Conservation (phyloP, 2,113 vertebrate species). For the Cairina moschata region DNA sequence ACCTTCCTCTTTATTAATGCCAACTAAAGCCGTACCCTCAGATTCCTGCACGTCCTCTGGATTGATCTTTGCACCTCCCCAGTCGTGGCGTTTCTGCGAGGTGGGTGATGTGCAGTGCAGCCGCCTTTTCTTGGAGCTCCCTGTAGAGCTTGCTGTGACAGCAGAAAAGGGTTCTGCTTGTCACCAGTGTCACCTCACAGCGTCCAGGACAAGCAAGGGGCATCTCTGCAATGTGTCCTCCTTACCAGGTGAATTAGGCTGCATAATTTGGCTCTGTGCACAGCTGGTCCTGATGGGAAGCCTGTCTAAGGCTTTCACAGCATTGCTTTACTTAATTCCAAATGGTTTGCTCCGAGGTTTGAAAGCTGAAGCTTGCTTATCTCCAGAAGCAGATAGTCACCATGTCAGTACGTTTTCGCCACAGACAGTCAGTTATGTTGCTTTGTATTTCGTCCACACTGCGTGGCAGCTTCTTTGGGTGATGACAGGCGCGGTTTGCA, state of each 20-base stretch:
- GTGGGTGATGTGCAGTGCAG: no score
- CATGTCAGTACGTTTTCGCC: background rate
- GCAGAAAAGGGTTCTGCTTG: background rate
- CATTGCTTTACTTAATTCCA: background rate
- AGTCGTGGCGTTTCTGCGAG: background rate
- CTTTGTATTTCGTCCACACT: background rate
- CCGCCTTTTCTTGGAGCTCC: background rate
- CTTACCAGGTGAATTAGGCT: background rate
- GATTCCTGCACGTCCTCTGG: background rate
- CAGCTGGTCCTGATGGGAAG: background rate
- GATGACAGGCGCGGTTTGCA: background rate
- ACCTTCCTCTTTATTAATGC: background rate
- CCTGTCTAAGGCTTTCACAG: background rate
- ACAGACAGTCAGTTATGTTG: background rate
- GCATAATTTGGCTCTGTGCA: background rate
- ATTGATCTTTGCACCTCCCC: accelerated
- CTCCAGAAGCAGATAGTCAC: background rate
- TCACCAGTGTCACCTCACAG: accelerated
- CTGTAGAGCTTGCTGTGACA: background rate
- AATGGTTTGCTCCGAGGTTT: background rate
- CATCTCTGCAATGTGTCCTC: background rate
- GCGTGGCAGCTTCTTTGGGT: background rate
- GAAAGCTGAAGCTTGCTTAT: background rate
- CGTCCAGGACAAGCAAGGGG: background rate
- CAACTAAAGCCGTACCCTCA: background rate